These are phyloP conservation scores for Lamproptera curius DNA, from an alignment of 2,888 invertebrate genomes.

Conservation along the genomic window DNA sequence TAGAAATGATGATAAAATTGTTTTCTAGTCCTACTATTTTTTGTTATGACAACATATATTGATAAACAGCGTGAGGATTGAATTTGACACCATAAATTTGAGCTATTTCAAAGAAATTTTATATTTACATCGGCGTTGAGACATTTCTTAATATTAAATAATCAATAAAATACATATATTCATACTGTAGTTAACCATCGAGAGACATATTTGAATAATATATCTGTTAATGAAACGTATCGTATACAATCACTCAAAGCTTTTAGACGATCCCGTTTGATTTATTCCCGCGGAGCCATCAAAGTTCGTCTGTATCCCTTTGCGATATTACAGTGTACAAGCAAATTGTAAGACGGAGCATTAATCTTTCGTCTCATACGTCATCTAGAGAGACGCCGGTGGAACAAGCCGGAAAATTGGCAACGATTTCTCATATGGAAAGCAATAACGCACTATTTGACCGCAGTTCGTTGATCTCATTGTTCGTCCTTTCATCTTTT, in stretches of 20 bases:
- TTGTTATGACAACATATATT: no score
- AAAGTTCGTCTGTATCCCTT: slow-evolving; percentile 2
- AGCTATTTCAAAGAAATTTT: no score
- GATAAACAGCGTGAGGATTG: no score
- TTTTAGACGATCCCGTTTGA: slow-evolving; percentile 4
- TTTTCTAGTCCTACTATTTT: no score
- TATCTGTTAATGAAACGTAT: not conserved
- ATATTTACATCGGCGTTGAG: no score
- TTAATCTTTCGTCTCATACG: slow-evolving; percentile 21
- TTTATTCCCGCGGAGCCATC: slow-evolving; percentile 6
- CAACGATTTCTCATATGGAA: slow-evolving; percentile 10
- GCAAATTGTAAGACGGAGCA: slow-evolving; percentile 13
- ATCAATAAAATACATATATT: no score
- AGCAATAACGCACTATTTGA: slow-evolving; percentile 14
- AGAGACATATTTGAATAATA: not conserved
- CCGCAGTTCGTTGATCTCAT: slow-evolving; percentile 14
- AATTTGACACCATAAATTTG: no score
- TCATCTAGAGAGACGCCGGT: slow-evolving; percentile 8
- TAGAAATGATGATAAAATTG: no score
- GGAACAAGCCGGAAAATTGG: slow-evolving; percentile 21
- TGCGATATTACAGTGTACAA: slow-evolving; percentile 3
- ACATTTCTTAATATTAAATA: no score
- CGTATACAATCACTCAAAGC: slow-evolving; percentile 3
- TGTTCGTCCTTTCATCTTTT: slow-evolving; percentile 5
- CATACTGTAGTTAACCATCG: no score